These are phyloP conservation scores for Chymomyza fuscimana DNA, from an alignment of 2,888 invertebrate genomes.

Conservation along the genomic window DNA sequence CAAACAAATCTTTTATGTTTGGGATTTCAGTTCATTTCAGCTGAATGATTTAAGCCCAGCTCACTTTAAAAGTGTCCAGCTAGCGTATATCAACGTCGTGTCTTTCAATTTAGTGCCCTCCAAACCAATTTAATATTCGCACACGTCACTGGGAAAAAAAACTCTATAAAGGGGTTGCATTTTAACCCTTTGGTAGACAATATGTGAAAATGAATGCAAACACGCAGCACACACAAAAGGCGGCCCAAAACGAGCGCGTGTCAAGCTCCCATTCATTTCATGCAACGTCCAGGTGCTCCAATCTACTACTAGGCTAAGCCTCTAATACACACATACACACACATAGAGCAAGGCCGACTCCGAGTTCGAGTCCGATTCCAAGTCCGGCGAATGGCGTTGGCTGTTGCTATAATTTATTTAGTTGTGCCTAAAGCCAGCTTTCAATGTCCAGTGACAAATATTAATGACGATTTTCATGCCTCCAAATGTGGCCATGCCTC, in stretches of 20 bases:
- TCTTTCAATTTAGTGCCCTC: not conserved
- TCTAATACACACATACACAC: not conserved
- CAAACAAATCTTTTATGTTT: too few relatives aligned
- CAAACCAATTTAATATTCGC: constrained; percentile 36
- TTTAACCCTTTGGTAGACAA: constrained; percentile 58
- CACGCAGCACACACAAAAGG: constrained; percentile 47
- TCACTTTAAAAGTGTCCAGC: not conserved
- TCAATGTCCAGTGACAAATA: constrained; percentile 76
- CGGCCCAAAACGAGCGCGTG: constrained; percentile 51
- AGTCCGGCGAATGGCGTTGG: not conserved
- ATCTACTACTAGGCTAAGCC: not conserved
- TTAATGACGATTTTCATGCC: constrained; percentile 77
- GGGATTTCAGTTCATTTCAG: not conserved
- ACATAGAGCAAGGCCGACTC: constrained; percentile 10
- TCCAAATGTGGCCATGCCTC: constrained; percentile 47
- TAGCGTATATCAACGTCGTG: not conserved
- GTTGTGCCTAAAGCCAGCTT: constrained; percentile 46
- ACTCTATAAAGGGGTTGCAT: constrained; percentile 46
- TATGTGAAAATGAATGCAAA: constrained; percentile 61
- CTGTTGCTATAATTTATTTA: constrained; percentile 62
- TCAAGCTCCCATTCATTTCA: constrained; percentile 65
- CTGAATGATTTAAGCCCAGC: too few relatives aligned
- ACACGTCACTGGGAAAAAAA: constrained; percentile 37
- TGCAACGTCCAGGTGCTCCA: constrained; percentile 22
- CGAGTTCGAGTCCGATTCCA: constrained; percentile 31